phyloP scores from a whole-genome alignment of 2,113 vertebrate genomes.

The Corythornis vintsioides region DNA sequence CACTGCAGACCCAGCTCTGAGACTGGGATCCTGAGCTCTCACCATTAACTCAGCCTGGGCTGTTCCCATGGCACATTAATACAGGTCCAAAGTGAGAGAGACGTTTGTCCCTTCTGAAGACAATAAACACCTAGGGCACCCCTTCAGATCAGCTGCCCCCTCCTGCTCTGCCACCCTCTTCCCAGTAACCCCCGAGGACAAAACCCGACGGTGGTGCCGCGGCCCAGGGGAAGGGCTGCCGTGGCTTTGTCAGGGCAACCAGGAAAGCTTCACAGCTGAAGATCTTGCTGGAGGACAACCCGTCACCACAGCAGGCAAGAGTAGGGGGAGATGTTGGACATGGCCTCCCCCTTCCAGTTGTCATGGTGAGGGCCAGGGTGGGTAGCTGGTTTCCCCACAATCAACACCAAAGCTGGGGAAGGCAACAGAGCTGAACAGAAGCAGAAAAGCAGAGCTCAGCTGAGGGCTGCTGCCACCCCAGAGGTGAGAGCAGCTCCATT shows the following conservation, averaged over 20 bases:
- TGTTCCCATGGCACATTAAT: background rate
- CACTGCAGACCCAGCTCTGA: background rate
- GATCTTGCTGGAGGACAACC: background rate
- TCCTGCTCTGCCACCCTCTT: background rate
- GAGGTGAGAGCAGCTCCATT: background rate
- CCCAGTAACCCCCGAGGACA: background rate
- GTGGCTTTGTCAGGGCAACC: background rate
- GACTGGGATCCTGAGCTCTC: background rate
- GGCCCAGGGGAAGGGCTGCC: background rate
- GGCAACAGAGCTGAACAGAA: background rate
- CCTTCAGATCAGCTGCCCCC: background rate
- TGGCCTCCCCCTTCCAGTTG: background rate
- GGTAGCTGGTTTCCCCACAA: background rate
- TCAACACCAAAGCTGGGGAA: background rate
- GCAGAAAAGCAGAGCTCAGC: background rate
- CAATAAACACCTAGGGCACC: background rate
- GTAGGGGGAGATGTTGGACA: background rate
- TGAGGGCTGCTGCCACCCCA: background rate
- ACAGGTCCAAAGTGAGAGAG: background rate
- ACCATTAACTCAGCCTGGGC: background rate
- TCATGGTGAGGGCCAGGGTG: background rate
- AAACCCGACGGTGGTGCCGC: background rate
- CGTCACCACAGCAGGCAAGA: background rate
- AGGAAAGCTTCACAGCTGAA: background rate
- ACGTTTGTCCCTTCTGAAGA: background rate